Percentiles rank a stretch among this genome's conserved stretches.
Evolutionary conservation across 2,888 invertebrate species (phyloP).

Genomic region (Tetragonisca angustula): DNA sequence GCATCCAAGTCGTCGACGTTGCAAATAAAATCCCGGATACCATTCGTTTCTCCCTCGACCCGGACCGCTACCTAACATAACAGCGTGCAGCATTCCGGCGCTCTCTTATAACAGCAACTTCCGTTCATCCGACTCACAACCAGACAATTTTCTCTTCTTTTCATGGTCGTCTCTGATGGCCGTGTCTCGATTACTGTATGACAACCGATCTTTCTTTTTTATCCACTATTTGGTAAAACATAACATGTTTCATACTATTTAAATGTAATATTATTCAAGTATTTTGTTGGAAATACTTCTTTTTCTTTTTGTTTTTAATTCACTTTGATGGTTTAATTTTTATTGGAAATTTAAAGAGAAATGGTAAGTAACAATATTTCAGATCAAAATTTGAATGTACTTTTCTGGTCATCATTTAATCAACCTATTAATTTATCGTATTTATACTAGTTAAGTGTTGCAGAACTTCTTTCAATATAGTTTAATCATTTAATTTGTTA

Average conservation of each 20-base stretch:
- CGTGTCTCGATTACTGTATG: slow-evolving; percentile 21
- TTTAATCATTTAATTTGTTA: background rate
- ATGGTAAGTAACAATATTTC: background rate
- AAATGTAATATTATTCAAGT: background rate
- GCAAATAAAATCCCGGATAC: slow-evolving; percentile 77
- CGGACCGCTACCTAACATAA: slow-evolving; percentile 78
- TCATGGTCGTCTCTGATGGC: slow-evolving; percentile 53
- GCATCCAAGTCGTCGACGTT: slow-evolving; percentile 72
- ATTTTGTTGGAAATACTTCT: background rate
- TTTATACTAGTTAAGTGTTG: background rate
- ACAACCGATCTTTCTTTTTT: background rate
- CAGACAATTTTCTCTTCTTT: slow-evolving; percentile 40
- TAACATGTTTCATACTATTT: background rate
- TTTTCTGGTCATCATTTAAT: background rate
- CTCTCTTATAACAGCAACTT: slow-evolving; percentile 42
- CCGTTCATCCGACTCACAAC: slow-evolving; percentile 44
- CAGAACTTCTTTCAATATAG: background rate
- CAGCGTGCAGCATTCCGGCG: slow-evolving; percentile 79
- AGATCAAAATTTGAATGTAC: background rate
- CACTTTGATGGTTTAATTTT: background rate
- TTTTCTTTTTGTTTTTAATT: too few species aligned
- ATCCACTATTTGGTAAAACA: background rate
- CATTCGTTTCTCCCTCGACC: slow-evolving; percentile 78
- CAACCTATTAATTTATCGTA: background rate
- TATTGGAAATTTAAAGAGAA: too few species aligned